These are phyloP conservation scores for Phymatocera aterrima DNA, from an alignment of 2,888 invertebrate genomes.

Conservation along the genomic window DNA sequence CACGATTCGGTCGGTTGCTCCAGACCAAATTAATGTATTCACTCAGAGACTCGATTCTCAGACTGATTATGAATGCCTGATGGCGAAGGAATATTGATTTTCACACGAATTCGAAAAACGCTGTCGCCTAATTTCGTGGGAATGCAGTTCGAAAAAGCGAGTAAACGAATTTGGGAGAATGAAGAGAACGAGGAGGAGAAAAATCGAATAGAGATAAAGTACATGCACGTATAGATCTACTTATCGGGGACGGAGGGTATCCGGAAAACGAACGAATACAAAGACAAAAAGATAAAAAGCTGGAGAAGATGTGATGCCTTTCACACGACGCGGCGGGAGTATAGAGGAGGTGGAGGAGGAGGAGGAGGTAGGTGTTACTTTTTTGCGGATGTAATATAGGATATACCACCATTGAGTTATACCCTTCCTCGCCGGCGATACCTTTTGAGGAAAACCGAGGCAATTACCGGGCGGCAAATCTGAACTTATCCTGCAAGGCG, in stretches of 20 bases:
- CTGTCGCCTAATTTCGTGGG: too few relatives aligned
- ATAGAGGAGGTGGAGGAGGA: too few relatives aligned
- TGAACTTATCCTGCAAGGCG: slow-evolving; percentile 52
- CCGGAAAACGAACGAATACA: not conserved
- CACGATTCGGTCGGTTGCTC: too few relatives aligned
- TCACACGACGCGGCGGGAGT: not conserved
- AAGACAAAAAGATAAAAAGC: not conserved
- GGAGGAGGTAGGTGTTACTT: not conserved
- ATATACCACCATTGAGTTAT: slow-evolving; percentile 21
- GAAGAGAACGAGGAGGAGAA: not conserved
- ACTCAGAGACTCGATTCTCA: not conserved
- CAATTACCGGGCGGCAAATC: slow-evolving; percentile 72
- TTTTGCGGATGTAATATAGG: not conserved
- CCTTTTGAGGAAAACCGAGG: slow-evolving; percentile 70
- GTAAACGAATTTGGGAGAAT: too few relatives aligned
- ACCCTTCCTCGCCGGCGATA: not conserved
- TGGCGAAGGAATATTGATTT: too few relatives aligned
- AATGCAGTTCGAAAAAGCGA: too few relatives aligned
- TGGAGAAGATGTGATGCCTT: not conserved
- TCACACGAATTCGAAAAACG: too few relatives aligned
- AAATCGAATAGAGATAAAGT: not conserved
- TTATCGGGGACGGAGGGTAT: too few relatives aligned
- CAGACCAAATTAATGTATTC: too few relatives aligned
- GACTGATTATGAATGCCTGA: too few relatives aligned
- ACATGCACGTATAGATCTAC: not conserved